These are phyloP conservation scores for Actinostola sp. DNA, from an alignment of 92 coral and sea anemone genomes.

Conservation along the genomic window DNA sequence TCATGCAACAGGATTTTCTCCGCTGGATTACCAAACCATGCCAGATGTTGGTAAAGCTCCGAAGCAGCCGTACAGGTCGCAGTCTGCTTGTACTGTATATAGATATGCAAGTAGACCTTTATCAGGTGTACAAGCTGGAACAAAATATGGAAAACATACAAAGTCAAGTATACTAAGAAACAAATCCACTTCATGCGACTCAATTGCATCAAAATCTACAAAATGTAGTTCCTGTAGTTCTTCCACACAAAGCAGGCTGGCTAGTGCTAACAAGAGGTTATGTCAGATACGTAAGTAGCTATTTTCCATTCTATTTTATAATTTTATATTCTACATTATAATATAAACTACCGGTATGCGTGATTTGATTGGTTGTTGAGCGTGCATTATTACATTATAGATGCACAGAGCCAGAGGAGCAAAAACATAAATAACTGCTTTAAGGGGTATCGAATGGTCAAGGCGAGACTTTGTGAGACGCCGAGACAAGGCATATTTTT, in stretches of 20 bases:
- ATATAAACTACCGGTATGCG: not conserved
- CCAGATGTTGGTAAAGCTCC: slow-evolving; percentile 89
- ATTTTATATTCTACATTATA: not conserved
- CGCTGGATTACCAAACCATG: slow-evolving; percentile 91
- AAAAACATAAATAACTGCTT: no score
- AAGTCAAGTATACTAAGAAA: slow-evolving; percentile 71
- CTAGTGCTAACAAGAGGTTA: slow-evolving; percentile 70
- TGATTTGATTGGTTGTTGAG: no score
- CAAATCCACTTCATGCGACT: slow-evolving; percentile 38
- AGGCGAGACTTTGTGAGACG: no score
- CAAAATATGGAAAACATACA: slow-evolving; percentile 82
- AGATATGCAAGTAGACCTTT: slow-evolving; percentile 81
- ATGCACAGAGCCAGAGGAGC: no score
- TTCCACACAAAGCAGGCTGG: slow-evolving; percentile 17
- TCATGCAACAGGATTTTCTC: slow-evolving; percentile 89
- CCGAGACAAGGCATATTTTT: no score
- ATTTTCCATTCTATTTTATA: not conserved
- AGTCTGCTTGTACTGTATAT: slow-evolving; percentile 86
- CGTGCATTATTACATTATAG: no score
- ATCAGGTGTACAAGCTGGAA: slow-evolving; percentile 69
- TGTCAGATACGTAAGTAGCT: slow-evolving; percentile 73
- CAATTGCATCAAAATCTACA: slow-evolving; percentile 8
- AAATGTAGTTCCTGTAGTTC: slow-evolving; percentile 18
- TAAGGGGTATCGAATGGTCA: no score
- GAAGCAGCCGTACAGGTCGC: slow-evolving; percentile 74